phyloP scores from a whole-genome alignment of 1,140 invertebrate species.

The Himalopsyche phryganea region DNA sequence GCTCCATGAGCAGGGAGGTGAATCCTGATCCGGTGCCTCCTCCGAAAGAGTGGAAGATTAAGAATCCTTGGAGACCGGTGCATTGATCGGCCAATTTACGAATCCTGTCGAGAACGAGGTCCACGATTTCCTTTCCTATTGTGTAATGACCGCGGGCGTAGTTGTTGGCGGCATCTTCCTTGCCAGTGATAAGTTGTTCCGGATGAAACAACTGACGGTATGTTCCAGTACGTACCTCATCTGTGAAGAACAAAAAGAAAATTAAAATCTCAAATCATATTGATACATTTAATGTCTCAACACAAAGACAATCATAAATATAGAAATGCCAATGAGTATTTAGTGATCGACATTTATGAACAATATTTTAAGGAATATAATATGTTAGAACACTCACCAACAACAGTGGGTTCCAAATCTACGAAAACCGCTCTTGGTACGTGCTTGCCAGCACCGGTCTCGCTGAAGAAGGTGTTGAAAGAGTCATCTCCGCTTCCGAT shows the following conservation, averaged over 20 bases:
- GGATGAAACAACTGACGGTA: constrained; percentile 84
- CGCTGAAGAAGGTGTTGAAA: constrained; percentile 88
- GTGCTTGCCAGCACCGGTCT: constrained; percentile 84
- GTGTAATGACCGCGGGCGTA: constrained; percentile 89
- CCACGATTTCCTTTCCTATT: constrained; percentile 84
- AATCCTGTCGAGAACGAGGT: constrained; percentile 73
- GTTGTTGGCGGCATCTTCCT: constrained; percentile 88
- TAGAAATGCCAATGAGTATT: no score
- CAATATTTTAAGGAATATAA: neutral
- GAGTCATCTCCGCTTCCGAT: constrained; percentile 73
- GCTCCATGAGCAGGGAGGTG: constrained; percentile 83
- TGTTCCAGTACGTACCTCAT: constrained; percentile 76
- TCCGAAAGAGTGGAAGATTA: constrained; percentile 87
- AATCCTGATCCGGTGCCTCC: constrained; percentile 88
- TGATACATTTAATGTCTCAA: no score
- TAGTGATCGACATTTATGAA: no score
- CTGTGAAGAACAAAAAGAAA: constrained; percentile 43
- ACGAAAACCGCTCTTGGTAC: constrained; percentile 83
- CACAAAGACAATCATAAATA: no score
- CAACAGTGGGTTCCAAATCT: constrained; percentile 83
- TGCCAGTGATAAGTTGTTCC: constrained; percentile 80
- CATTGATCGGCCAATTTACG: constrained; percentile 83
- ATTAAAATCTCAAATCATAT: no score
- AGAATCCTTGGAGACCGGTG: constrained; percentile 81
- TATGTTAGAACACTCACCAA: constrained; percentile 59